A percentile compares a stretch with the other conserved stretches of the same genome.
These are phyloP conservation scores for Sigmodon hispidus DNA, from an alignment of 2,113 vertebrate species.

Conservation along the genomic window DNA sequence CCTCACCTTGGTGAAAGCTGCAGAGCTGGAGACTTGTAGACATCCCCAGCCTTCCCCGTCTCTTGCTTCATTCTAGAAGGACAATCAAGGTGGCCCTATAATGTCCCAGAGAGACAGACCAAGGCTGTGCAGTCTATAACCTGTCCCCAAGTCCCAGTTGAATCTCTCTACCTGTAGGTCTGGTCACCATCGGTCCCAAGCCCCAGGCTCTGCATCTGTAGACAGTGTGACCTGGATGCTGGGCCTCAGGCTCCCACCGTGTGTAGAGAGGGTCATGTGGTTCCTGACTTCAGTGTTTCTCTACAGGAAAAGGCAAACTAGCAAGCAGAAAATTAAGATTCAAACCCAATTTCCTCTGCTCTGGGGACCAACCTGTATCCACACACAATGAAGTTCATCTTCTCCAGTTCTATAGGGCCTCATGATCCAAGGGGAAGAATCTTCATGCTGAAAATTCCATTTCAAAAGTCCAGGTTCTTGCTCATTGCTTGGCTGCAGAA, in stretches of 20 bases:
- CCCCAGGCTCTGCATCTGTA: neutral
- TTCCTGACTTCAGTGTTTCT: neutral
- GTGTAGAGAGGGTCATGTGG: neutral
- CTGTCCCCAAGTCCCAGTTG: neutral
- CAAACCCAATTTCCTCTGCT: neutral
- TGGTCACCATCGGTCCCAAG: neutral
- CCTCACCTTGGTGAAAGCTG: neutral
- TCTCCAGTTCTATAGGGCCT: neutral
- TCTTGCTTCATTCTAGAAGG: neutral
- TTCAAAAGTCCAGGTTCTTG: neutral
- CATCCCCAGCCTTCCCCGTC: neutral
- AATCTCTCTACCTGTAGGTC: no score
- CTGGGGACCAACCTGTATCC: neutral
- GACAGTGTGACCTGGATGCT: neutral
- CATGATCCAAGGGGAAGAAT: neutral
- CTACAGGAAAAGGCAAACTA: neutral
- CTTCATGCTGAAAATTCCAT: neutral
- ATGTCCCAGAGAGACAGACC: no score
- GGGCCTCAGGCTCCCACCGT: neutral
- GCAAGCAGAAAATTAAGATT: neutral
- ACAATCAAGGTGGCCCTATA: neutral
- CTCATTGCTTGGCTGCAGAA: neutral
- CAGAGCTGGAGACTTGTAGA: neutral
- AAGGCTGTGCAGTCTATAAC: neutral
- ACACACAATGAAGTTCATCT: neutral